Evolutionary conservation across 2,113 vertebrate genomes (phyloP), one percentile per base, ranked within the genome.

Genomic region (Odocoileus hemionus): DNA sequence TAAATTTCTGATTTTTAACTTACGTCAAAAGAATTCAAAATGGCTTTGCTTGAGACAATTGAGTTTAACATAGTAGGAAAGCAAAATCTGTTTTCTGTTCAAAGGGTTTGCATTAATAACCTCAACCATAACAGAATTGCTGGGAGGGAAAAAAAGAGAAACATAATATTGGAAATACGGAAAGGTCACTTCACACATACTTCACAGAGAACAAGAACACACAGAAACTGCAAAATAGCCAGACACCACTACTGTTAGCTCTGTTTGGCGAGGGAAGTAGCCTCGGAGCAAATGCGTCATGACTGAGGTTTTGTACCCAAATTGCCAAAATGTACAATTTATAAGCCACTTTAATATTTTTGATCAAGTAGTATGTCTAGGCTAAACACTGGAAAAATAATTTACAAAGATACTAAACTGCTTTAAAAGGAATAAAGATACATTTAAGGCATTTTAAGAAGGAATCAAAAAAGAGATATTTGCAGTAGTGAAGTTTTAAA

Each of bases 81-180:
- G 61, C 80, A 95, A 94, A 95, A 70, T 93, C 54, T 93, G 70
- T 86, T 67, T 96, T 91, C 45, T 92, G 2, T 92, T 96, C 58
- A 88, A 79, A 92, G 39, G 23, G 9, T 87, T 94, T 94, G 33
- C 13, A 6, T 89, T 74, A 67, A 67, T 92, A 12, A 76, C 39
- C 67, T 92, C 84, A 43, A 95, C 43, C 16, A 25, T 96, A 95
- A 61, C 43, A 91, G 23, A 96, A 84, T 95, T 36, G 33, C 21
- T 95, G 21, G 9, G 7, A 33, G 33, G 11, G n/a, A 55, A 58
- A 52, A 57, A n/a, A 54, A 6, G 50, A 33, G 43, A 21, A 82
- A 23, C 52, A 26, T 21, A 82, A 64, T 88, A 58, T 16, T 95
- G 33, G 21, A 82, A 97, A 80, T 87, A 80, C 70, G 23, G 25